Percentiles rank a stretch among this genome's conserved stretches.
phyloP scores from a whole-genome alignment of 2,888 invertebrate genomes.

The Girardia tigrina region DNA sequence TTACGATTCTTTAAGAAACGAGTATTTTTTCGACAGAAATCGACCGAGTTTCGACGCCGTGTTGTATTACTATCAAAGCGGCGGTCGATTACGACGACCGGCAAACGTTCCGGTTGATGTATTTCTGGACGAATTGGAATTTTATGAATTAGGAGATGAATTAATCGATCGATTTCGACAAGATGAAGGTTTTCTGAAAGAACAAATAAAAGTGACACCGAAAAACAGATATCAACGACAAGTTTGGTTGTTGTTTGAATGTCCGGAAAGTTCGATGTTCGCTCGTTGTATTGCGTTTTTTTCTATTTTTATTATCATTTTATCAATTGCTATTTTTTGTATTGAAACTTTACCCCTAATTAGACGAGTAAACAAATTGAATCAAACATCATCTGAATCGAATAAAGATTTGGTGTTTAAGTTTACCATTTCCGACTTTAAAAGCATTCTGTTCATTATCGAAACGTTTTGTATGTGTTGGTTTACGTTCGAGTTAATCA shows the following conservation, averaged over 20 bases:
- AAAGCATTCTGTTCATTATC: constrained; percentile 76
- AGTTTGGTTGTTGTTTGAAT: constrained; percentile 96
- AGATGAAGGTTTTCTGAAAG: constrained; percentile 96
- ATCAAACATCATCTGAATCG: constrained; percentile 59
- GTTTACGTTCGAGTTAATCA: constrained; percentile 86
- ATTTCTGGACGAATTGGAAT: constrained; percentile 97
- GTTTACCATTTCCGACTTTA: constrained; percentile 24
- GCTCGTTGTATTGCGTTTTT: constrained; percentile 96
- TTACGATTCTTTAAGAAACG: constrained; percentile 91
- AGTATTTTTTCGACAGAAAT: constrained; percentile 98
- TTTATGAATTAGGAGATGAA: constrained; percentile 93
- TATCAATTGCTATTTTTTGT: constrained; percentile 98
- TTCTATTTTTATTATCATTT: constrained; percentile 91
- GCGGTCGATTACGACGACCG: constrained; percentile 84
- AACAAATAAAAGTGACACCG: constrained; percentile 92
- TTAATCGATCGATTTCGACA: constrained; percentile 57
- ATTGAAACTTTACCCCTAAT: constrained; percentile 96
- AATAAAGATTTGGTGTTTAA: background rate
- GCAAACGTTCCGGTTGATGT: constrained; percentile 92
- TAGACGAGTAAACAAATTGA: constrained; percentile 58
- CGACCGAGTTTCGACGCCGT: constrained; percentile 98
- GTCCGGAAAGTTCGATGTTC: constrained; percentile 95
- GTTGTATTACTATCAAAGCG: constrained; percentile 83
- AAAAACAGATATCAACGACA: constrained; percentile 89
- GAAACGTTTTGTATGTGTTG: constrained; percentile 97